These are phyloP conservation scores for Hylaeus volcanicus DNA, from an alignment of 1,140 invertebrate genomes.

Conservation along the genomic window DNA sequence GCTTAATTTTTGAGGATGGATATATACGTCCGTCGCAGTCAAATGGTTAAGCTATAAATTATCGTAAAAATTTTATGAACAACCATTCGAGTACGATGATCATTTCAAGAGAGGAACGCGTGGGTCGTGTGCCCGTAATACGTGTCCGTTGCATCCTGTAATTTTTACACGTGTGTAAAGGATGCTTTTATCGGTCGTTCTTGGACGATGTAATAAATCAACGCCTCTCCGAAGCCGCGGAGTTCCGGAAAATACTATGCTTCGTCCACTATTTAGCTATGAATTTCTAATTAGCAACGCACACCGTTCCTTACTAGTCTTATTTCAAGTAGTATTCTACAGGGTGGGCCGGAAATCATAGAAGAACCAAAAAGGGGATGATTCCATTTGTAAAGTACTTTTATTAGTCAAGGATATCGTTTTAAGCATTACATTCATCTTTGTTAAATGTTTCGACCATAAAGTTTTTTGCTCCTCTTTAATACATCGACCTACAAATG, in stretches of 20 bases:
- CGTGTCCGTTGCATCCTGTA: constrained; percentile 18
- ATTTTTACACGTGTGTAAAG: constrained; percentile 43
- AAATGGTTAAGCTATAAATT: constrained; percentile 40
- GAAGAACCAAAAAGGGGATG: no score
- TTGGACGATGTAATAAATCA: constrained; percentile 36
- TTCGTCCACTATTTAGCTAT: neutral
- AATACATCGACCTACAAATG: no score
- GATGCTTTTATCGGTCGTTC: constrained; percentile 42
- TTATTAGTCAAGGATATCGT: no score
- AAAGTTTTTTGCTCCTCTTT: no score
- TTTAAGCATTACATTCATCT: no score
- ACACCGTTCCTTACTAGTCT: neutral
- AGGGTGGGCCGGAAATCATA: no score
- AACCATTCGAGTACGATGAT: constrained; percentile 19
- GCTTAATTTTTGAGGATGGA: neutral
- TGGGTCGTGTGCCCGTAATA: constrained; percentile 49
- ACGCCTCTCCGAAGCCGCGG: constrained; percentile 13
- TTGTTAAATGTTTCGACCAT: no score
- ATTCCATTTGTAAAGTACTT: no score
- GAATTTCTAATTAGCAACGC: constrained; percentile 11
- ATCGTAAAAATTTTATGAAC: constrained; percentile 44
- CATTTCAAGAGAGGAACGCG: constrained; percentile 11
- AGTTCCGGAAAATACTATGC: constrained; percentile 13
- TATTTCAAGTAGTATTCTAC: no score
- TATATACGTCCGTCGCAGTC: neutral